These are phyloP conservation scores for Venustoraphidia nigricollis DNA, from an alignment of 2,888 invertebrate genomes.

Conservation along the genomic window DNA sequence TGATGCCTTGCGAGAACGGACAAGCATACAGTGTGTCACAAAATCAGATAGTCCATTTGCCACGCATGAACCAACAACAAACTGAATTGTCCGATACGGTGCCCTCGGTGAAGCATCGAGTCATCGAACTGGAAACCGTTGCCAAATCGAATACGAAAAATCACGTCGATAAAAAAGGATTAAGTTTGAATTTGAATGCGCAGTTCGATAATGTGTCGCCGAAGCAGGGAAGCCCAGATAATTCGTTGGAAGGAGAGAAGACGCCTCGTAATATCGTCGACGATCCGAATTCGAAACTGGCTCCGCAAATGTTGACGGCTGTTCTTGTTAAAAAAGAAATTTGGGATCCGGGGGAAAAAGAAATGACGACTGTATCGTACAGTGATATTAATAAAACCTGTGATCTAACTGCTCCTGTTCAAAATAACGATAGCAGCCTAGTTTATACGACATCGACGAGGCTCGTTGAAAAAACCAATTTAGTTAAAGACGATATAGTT, in stretches of 20 bases:
- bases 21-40: conserved; percentile 80
- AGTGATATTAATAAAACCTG: conserved; percentile 18
- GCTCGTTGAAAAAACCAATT: conserved; percentile 14
- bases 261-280: conserved; percentile 12
- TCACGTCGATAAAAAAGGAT: conserved; percentile 19
- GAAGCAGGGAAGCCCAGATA: conserved; percentile 24
- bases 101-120: conserved; percentile 51
- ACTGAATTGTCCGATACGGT: conserved; percentile 20
- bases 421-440: conserved; percentile 25
- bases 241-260: conserved; percentile 14
- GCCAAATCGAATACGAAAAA: conserved; percentile 23
- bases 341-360: conserved; percentile 50
- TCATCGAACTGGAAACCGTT: conserved; percentile 54
- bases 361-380: conserved; percentile 8
- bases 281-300: conserved; percentile 10
- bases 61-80: conserved; percentile 24
- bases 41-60: conserved; percentile 74
- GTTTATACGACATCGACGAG: conserved; percentile 32
- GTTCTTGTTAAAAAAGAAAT: conserved; percentile 38
- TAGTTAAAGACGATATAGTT: conserved; percentile 1
- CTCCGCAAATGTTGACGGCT: conserved; percentile 19
- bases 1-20: conserved; percentile 75
- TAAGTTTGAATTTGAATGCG: conserved; percentile 38
- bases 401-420: conserved; percentile 17
- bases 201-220: conserved; percentile 34